These are phyloP conservation scores for Irena cyanogastra DNA, from an alignment of 2,113 vertebrate genomes.

Conservation along the genomic window DNA sequence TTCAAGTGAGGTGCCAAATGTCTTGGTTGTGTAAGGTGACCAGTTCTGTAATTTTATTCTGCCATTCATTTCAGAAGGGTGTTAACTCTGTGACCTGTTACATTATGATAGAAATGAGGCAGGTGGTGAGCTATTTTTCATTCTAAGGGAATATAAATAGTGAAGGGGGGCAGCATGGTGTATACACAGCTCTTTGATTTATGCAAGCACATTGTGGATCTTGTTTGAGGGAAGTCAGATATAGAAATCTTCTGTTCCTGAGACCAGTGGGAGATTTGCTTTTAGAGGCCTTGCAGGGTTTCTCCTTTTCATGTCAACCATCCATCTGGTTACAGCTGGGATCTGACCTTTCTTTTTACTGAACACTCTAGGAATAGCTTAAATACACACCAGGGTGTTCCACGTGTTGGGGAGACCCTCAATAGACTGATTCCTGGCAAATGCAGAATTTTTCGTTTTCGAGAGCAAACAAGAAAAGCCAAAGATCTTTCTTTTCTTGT, in stretches of 20 bases:
- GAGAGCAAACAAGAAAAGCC: background rate
- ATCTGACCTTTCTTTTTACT: background rate
- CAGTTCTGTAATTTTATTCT: background rate
- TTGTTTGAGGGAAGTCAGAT: constrained; percentile 15
- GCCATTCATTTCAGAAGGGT: constrained; percentile 7
- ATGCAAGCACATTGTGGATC: constrained; percentile 36
- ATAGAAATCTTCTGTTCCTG: constrained; percentile 22
- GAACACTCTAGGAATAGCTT: background rate
- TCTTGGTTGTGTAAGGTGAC: background rate
- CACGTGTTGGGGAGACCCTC: background rate
- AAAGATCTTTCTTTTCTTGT: background rate
- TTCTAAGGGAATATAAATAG: constrained; percentile 56
- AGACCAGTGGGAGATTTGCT: background rate
- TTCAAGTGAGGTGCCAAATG: background rate
- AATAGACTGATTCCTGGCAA: background rate
- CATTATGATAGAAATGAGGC: constrained; percentile 50
- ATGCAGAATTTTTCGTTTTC: background rate
- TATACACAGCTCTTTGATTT: constrained; percentile 42
- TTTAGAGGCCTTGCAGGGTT: background rate
- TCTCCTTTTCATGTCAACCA: background rate
- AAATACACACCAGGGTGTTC: background rate
- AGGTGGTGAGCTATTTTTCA: constrained; percentile 62
- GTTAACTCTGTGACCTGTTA: constrained; percentile 26
- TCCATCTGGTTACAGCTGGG: background rate
- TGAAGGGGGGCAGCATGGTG: constrained; percentile 7